phyloP scores from a whole-genome alignment of 1,140 invertebrate genomes.

The Dendroctonus valens region DNA sequence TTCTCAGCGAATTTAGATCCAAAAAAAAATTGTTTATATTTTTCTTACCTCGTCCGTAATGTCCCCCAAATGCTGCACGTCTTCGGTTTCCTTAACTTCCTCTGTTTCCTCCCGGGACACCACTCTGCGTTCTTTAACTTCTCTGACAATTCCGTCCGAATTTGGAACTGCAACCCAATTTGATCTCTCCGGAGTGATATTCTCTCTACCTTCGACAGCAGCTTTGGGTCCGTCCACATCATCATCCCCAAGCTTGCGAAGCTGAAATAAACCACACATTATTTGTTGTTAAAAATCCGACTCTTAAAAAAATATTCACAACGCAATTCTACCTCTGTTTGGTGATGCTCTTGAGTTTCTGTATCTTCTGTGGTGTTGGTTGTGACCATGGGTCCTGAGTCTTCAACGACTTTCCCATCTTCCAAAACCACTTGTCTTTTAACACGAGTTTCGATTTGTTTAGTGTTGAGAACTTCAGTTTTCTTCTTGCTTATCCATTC shows the following conservation, averaged over 20 bases:
- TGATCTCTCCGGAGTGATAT: conserved; percentile 54
- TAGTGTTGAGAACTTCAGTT: conserved; percentile 81
- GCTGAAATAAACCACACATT: conserved; percentile 34
- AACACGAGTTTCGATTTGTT: conserved; percentile 85
- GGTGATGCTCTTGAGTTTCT: conserved; percentile 81
- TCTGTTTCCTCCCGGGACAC: conserved; percentile 81
- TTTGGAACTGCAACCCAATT: conserved; percentile 63
- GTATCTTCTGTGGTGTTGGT: conserved; percentile 86
- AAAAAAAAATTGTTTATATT: neutral
- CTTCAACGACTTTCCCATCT: conserved; percentile 84
- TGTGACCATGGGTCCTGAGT: conserved; percentile 84
- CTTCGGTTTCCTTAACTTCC: conserved; percentile 76
- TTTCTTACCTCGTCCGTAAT: conserved; percentile 75
- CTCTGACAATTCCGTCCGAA: conserved; percentile 71
- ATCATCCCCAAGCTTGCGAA: conserved; percentile 50
- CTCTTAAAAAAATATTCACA: too few species aligned
- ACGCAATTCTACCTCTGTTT: conserved; percentile 67
- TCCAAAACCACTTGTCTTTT: conserved; percentile 85
- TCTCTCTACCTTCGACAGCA: conserved; percentile 39
- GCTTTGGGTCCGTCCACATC: conserved; percentile 47
- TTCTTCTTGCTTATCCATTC: conserved; percentile 89
- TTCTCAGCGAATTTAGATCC: neutral
- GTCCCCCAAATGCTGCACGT: conserved; percentile 78
- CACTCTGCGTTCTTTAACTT: conserved; percentile 74
- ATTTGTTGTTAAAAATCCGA: neutral